These are phyloP conservation scores for Haliclona indistincta DNA, from an alignment of 37 sponge, comb jelly and placozoan genomes.

Conservation along the genomic window DNA sequence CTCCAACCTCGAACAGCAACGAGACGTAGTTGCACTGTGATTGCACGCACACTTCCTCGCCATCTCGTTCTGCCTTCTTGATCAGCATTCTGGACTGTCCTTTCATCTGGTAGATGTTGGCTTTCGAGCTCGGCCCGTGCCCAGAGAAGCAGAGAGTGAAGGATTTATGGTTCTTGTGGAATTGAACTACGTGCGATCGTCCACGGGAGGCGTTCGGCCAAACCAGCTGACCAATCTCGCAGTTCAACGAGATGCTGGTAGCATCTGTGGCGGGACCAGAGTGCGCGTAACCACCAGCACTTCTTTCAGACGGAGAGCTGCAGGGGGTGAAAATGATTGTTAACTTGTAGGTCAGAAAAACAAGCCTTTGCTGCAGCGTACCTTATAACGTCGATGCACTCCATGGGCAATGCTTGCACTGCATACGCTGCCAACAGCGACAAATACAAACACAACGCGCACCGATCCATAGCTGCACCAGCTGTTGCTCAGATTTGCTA, in stretches of 20 bases:
- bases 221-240: background rate
- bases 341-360: too few relatives aligned
- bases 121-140: background rate
- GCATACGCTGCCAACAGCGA: too few relatives aligned
- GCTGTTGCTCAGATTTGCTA: too few relatives aligned
- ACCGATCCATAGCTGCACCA: too few relatives aligned
- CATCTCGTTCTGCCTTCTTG: background rate
- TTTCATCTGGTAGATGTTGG: background rate
- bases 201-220: background rate
- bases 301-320: background rate
- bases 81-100: background rate
- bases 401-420: too few relatives aligned
- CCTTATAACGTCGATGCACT: too few relatives aligned
- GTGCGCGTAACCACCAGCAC: too few relatives aligned
- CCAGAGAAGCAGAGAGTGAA: background rate
- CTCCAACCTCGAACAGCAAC: background rate
- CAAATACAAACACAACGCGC: too few relatives aligned
- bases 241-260: background rate
- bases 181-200: background rate
- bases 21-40: constrained; percentile 8
- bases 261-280: too few relatives aligned
- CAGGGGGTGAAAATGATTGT: too few relatives aligned
- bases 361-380: too few relatives aligned
- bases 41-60: background rate
- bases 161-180: background rate